phyloP scores from a whole-genome alignment of 2,888 invertebrate genomes.

The Diploptera punctata region DNA sequence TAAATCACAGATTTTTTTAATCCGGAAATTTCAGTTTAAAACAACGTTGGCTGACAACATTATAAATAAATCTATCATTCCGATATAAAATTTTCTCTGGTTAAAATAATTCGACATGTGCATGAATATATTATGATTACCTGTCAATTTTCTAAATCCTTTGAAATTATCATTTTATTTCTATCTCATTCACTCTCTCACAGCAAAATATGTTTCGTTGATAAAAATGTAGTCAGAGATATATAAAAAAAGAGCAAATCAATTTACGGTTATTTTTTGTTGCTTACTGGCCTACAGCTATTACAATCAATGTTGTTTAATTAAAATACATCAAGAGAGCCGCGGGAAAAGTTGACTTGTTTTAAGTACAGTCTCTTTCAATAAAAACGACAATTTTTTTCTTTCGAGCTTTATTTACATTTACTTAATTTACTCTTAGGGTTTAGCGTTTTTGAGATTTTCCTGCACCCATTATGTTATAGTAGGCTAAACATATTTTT shows the following conservation, averaged over 20 bases:
- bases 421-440: too few species aligned
- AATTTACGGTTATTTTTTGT: conserved; percentile 12
- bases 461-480: too few species aligned
- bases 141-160: background rate
- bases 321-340: conserved; percentile 20
- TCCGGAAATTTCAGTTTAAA: too few species aligned
- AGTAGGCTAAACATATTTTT: too few species aligned
- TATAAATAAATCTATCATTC: conserved; percentile 4
- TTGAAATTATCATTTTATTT: conserved; percentile 1
- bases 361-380: conserved; percentile 7
- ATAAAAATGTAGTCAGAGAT: background rate
- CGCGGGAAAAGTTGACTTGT: background rate
- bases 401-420: too few species aligned
- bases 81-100: conserved; percentile 5
- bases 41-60: background rate
- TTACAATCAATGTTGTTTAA: conserved; percentile 23
- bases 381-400: background rate
- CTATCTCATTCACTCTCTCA: background rate
- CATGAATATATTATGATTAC: conserved; percentile 13
- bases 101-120: conserved; percentile 6
- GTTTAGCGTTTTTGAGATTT: too few species aligned
- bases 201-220: background rate
- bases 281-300: conserved; percentile 9
- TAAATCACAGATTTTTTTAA: too few species aligned
- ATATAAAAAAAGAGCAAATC: conserved; percentile 1